Conservation (phyloP, 2,797 vertebrate genomes). For the Pantherophis vulpinus region DNA sequence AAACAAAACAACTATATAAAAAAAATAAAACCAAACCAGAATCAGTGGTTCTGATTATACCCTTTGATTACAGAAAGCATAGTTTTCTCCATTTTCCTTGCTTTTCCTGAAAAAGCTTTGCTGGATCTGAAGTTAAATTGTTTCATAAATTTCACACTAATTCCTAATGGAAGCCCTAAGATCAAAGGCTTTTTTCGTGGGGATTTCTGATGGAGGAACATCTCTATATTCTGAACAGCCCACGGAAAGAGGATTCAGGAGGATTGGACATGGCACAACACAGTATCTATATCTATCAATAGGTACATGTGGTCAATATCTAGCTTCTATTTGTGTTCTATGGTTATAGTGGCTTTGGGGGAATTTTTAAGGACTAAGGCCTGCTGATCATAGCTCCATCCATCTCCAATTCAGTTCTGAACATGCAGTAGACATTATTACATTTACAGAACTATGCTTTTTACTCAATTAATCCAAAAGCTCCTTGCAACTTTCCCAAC, state of each 20-base stretch:
- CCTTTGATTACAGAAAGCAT: background rate
- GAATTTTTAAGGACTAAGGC: background rate
- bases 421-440: background rate
- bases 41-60: background rate
- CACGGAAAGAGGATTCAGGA: background rate
- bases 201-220: background rate
- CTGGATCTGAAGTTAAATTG: background rate
- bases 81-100: background rate
- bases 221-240: background rate
- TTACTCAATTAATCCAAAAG: background rate
- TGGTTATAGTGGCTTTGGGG: background rate
- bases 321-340: background rate
- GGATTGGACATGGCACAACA: background rate
- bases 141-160: background rate
- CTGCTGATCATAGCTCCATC: background rate
- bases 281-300: background rate
- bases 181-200: background rate
- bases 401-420: background rate
- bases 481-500: background rate
- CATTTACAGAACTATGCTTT: background rate
- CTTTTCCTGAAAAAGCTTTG: background rate
- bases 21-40: background rate
- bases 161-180: background rate
- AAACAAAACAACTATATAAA: conserved; percentile 6
- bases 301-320: background rate